Evolutionary conservation across 2,888 invertebrate genomes (phyloP), one percentile per base, ranked within the genome.

Genomic region (Agrotis ipsilon): DNA sequence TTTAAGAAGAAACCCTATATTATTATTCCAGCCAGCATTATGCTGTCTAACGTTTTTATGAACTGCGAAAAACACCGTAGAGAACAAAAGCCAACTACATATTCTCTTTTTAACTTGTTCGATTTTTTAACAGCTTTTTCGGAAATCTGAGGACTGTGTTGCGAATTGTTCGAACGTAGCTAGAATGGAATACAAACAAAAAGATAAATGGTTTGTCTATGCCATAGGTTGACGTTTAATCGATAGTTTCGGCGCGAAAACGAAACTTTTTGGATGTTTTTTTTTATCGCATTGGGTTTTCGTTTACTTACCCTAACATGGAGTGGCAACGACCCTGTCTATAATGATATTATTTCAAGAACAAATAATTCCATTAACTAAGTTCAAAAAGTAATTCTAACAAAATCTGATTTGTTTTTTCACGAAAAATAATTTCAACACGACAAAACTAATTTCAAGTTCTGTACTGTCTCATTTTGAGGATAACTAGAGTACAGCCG

Each of bases 31-130:
- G 32, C 64, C 51, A 46, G 18, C n/a, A 24, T n/a, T 21, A 21
- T 48, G 57, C 57, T n/a, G 61, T 65, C 52, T 46, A 48, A 67
- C 62, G 70, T 46, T 27, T 78, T 75, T 72, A 80, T 80, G 78
- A 66, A 71, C 52, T 78, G 63, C 55, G 32, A 78, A 82, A 68
- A 63, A 45, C 43, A 51, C 19, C 24, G 51, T 21, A 16, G 1
- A 54, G 18, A 59, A 75, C 63, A 72, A 80, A 72, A 59, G 59
- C 66, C 63, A 68, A 63, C 58, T 58, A 45, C 49, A 54, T 46
- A 49, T 65, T 67, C 49, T 68, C 43, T 76, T 63, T 70, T 79
- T 54, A 60, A 78, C 1, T 48, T 65, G 24, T n/a, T 14, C 24
- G 54, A 52, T 24, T 21, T 68, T 43, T 64, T 32, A 39, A 58